Conservation (phyloP, 2,797 vertebrate species). For the Pogonophryne albipinna region DNA sequence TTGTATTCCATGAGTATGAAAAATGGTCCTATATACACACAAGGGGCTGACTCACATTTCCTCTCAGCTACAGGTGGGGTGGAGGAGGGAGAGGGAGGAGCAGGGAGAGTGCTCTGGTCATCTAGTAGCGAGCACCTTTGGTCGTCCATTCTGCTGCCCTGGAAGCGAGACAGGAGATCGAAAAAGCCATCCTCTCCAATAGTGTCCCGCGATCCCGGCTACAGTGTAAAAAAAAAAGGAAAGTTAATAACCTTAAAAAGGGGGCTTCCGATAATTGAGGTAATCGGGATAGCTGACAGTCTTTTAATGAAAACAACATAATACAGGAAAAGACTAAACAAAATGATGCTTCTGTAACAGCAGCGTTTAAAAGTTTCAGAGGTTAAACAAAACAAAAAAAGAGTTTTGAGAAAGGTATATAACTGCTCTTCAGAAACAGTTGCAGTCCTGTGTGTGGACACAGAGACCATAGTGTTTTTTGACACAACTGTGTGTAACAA, state of each 20-base stretch:
- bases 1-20: not conserved
- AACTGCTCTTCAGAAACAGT: not conserved
- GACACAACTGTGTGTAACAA: not conserved
- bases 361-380: too few species aligned
- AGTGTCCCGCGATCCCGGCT: slow-evolving; percentile 84
- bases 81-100: slow-evolving; percentile 76
- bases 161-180: slow-evolving; percentile 95
- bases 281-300: not conserved
- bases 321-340: not conserved
- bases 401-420: not conserved
- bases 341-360: not conserved
- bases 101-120: slow-evolving; percentile 76
- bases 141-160: slow-evolving; percentile 97
- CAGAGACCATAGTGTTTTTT: not conserved
- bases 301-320: not conserved
- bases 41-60: slow-evolving; percentile 87
- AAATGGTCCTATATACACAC: slow-evolving; percentile 27
- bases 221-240: not conserved
- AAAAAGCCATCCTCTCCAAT: slow-evolving; percentile 96
- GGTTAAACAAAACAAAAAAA: too few species aligned
- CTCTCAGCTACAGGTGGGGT: slow-evolving; percentile 84
- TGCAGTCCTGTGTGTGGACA: not conserved
- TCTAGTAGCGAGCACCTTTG: slow-evolving; percentile 92
- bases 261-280: not conserved
- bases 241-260: not conserved